A percentile compares a stretch with the other conserved stretches of the same genome.
These are phyloP conservation scores for Mandrillus leucophaeus DNA, from an alignment of 2,113 vertebrate species.

Conservation along the genomic window DNA sequence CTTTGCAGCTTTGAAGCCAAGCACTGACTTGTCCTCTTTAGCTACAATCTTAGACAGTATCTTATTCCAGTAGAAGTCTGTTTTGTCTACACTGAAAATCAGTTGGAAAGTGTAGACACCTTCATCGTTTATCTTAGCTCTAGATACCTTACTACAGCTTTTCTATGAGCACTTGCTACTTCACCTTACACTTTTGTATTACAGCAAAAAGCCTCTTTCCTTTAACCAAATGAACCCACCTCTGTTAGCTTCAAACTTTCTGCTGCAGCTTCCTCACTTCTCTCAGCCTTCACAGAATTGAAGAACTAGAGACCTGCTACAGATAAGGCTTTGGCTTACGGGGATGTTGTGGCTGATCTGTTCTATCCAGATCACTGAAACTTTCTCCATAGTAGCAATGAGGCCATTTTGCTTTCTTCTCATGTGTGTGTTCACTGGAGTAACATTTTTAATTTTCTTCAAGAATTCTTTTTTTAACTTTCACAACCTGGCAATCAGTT, in stretches of 20 bases:
- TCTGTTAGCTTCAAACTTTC: background rate
- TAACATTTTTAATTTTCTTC: background rate
- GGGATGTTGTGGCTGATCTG: background rate
- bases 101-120: background rate
- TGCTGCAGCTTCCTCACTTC: background rate
- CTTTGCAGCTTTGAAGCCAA: background rate
- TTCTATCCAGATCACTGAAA: background rate
- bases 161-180: background rate
- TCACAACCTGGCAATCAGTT: background rate
- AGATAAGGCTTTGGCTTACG: background rate
- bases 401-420: background rate
- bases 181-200: background rate
- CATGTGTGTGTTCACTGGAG: background rate
- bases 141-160: background rate
- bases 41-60: background rate
- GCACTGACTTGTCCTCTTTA: background rate
- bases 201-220: background rate
- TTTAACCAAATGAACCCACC: background rate
- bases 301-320: background rate
- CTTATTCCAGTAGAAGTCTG: background rate
- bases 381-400: background rate
- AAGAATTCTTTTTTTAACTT: background rate
- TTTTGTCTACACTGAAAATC: background rate
- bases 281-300: background rate
- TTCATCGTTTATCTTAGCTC: background rate